Evolutionary conservation across 2,113 vertebrate species (phyloP).

Genomic region (Syrrhaptes paradoxus): DNA sequence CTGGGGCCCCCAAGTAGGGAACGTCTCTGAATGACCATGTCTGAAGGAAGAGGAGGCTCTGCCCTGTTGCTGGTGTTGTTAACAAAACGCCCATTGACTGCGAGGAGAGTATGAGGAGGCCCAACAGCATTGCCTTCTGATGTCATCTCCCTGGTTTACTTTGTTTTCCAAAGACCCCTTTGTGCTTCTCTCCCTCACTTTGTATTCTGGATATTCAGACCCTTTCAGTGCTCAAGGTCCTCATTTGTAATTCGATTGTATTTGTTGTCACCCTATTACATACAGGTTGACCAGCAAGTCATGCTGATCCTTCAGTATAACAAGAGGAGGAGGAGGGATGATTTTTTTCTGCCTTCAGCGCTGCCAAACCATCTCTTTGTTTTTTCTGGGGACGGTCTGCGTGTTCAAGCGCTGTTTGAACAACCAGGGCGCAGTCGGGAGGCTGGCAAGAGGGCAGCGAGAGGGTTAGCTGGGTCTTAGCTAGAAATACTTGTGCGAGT

Average conservation of each 20-base stretch:
- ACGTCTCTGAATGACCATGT: not conserved
- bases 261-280: not conserved
- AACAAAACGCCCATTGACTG: slow-evolving; percentile 50
- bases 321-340: slow-evolving; percentile 25
- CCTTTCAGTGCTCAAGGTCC: not conserved
- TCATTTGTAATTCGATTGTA: not conserved
- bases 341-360: slow-evolving; percentile 46
- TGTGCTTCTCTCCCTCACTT: not conserved
- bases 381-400: slow-evolving; percentile 16
- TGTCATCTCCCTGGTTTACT: slow-evolving; percentile 19
- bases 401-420: not conserved
- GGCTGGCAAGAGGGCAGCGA: not conserved
- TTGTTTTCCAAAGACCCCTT: slow-evolving; percentile 41
- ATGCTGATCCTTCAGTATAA: not conserved
- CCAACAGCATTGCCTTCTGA: slow-evolving; percentile 36
- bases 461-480: slow-evolving; percentile 17
- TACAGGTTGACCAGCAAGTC: not conserved
- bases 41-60: not conserved
- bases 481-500: slow-evolving; percentile 14
- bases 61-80: not conserved
- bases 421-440: not conserved
- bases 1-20: not conserved
- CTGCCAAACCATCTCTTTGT: slow-evolving; percentile 41
- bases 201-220: not conserved
- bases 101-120: not conserved